Evolutionary conservation across 2,888 invertebrate species (phyloP).

Genomic region (Ornithoptera priamus): DNA sequence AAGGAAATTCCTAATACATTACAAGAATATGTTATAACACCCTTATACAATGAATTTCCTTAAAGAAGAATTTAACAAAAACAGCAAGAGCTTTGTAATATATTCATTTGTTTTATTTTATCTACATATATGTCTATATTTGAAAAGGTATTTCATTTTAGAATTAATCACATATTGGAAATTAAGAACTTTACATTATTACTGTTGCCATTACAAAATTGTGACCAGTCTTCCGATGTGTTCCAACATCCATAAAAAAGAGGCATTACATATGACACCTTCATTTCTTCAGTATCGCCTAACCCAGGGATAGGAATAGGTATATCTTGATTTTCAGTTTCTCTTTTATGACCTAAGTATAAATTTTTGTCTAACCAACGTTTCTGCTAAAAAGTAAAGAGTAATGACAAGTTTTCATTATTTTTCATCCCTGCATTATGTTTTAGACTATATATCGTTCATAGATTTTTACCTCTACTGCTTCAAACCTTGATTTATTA

Average conservation of each 20-base stretch:
- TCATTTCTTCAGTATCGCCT: conserved; percentile 51
- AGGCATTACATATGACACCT: conserved; percentile 44
- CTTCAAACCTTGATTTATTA: conserved; percentile 8
- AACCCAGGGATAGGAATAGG: conserved; percentile 55
- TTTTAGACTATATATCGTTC: neutral
- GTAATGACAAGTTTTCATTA: neutral
- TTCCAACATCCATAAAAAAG: conserved; percentile 56
- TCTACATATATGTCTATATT: neutral
- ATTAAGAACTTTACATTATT: neutral
- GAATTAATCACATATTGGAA: neutral
- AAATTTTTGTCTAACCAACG: conserved; percentile 78
- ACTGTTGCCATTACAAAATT: conserved; percentile 42
- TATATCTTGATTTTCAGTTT: conserved; percentile 49
- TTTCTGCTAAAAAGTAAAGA: conserved; percentile 12
- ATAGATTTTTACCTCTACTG: conserved; percentile 9
- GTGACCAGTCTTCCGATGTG: conserved; percentile 57
- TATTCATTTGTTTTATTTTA: too few relatives aligned
- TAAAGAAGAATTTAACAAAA: too few relatives aligned
- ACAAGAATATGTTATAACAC: too few relatives aligned
- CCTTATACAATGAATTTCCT: too few relatives aligned
- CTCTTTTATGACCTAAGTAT: conserved; percentile 75
- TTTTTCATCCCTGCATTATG: neutral
- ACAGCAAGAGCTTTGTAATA: too few relatives aligned
- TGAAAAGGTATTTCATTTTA: neutral
- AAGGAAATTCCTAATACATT: too few relatives aligned